A percentile compares a stretch with the other conserved stretches of the same genome.
phyloP scores from a whole-genome alignment of 2,113 vertebrate species.

The Macaca nemestrina region DNA sequence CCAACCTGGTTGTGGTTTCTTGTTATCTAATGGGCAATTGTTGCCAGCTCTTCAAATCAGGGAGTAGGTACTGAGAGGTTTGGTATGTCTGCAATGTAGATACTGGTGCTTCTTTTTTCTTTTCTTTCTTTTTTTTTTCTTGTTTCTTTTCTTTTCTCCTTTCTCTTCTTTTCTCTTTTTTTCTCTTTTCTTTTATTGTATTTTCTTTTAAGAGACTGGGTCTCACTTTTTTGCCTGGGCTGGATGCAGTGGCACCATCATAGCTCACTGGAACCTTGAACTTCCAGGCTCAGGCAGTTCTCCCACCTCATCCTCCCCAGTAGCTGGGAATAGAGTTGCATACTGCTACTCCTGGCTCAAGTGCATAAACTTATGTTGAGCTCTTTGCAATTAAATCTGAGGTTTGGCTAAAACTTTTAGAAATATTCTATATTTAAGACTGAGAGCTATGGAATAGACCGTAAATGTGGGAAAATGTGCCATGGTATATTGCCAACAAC shows the following conservation, averaged over 20 bases:
- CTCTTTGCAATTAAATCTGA: not conserved
- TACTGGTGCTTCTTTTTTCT: not conserved
- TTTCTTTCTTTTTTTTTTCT: too few relatives aligned
- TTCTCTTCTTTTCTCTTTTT: too few relatives aligned
- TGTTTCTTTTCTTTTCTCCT: too few relatives aligned
- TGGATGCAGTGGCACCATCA: not conserved
- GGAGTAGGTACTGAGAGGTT: not conserved
- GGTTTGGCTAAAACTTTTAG: not conserved
- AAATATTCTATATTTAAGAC: not conserved
- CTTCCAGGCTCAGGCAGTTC: not conserved
- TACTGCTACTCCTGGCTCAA: not conserved
- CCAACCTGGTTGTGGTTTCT: not conserved
- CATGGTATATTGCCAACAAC: accelerated
- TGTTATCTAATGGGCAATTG: not conserved
- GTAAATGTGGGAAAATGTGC: not conserved
- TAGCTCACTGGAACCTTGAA: not conserved
- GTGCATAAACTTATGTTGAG: not conserved
- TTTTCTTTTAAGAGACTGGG: too few relatives aligned
- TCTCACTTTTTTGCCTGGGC: too few relatives aligned
- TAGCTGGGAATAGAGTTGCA: not conserved
- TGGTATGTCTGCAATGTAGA: not conserved
- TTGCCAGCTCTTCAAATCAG: not conserved
- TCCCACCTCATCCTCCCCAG: not conserved
- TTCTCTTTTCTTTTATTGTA: too few relatives aligned
- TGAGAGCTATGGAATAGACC: not conserved